Evolutionary conservation across 2,113 vertebrate species (phyloP), one percentile per base, ranked within the genome.

Genomic region (Mobula birostris): DNA sequence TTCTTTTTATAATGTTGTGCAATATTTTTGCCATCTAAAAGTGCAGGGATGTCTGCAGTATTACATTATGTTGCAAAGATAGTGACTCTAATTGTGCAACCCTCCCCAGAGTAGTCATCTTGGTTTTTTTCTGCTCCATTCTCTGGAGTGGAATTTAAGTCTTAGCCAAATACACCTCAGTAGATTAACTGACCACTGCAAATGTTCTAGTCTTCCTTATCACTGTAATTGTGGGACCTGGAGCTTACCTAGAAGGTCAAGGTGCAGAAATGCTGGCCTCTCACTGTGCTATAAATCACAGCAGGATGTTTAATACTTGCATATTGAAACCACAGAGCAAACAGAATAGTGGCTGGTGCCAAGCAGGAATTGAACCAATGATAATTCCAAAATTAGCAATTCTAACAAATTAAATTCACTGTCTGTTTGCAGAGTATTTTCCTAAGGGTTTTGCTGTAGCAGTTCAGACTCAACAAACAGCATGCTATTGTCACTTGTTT

Each of bases 321-420:
- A 12, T 40, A 17, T 36, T 72, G 11, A 48, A 40, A 21, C 19
- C 63, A 88, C 3, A 32, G 85, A 14, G 27, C 27, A 72, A 48
- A 32, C 32, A 70, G 32, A 74, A 48, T 9, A 2, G 29, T 36
- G 90, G 24, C 90, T 48, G 68, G 32, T 48, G 68, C 90, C 68
- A 93, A 72, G 12, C 27, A 74, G 21, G 68, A 74, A 48, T 56
- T 72, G 68, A 36, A 72, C 68, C 32, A 70, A 14, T 8, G 32
- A 74, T 74, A 5, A 9, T 48, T 93, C 36, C 91, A 12, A 72
- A 74, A 93, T 76, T 76, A 56, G 91, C 36, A 74, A 74, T 21
- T 92, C n/a, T 17, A 72, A 40, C 90, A 92, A 76, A 76, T 74
- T 74, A 72, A 93, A 93, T 93, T 93, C 27, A 7, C 91, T 93